Evolutionary conservation across 2,797 vertebrate species (phyloP).

Genomic region (Neomorphus geoffroyi): DNA sequence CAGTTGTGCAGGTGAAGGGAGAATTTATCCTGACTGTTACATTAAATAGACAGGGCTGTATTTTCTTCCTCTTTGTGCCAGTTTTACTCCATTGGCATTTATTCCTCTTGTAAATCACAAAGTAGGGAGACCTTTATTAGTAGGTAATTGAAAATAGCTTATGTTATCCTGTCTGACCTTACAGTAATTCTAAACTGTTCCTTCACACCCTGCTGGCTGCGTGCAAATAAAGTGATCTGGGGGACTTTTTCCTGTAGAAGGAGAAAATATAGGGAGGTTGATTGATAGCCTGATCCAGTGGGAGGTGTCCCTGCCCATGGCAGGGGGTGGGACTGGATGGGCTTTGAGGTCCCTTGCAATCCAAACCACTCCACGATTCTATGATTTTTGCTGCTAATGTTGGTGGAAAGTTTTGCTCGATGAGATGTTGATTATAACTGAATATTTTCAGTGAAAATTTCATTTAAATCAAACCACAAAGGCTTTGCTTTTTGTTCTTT

Average conservation of each 20-base stretch:
- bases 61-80: background rate
- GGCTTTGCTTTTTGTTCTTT: too few species aligned
- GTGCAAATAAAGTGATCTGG: background rate
- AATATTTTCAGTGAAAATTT: background rate
- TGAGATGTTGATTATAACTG: background rate
- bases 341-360: too few species aligned
- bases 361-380: too few species aligned
- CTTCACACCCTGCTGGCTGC: background rate
- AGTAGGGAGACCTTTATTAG: background rate
- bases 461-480: background rate
- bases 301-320: too few species aligned
- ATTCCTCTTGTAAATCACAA: background rate
- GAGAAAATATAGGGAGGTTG: background rate
- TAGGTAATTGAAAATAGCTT: background rate
- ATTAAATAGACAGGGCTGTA: background rate
- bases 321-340: too few species aligned
- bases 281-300: too few species aligned
- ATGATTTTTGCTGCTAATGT: background rate
- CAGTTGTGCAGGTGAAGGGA: background rate
- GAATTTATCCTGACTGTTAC: background rate
- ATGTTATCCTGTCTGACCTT: background rate
- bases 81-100: background rate
- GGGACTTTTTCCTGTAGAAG: background rate
- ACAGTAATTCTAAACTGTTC: background rate
- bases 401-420: background rate